Evolutionary conservation across 2,888 invertebrate genomes (phyloP), one percentile per base, ranked within the genome.

Genomic region (Cepaea hortensis): DNA sequence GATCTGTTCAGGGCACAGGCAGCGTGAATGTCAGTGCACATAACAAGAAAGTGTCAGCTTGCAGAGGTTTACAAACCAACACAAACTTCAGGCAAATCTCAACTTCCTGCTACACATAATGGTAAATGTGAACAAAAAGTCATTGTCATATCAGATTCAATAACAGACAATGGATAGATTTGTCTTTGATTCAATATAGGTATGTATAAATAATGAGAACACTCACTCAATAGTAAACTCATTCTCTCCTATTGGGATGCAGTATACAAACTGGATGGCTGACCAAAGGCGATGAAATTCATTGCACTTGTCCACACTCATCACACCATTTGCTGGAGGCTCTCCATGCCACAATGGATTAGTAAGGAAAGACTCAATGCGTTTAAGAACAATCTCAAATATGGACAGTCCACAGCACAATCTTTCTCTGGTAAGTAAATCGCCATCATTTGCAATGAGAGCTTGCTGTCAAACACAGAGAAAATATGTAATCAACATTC

Each of bases 201-300:
- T 75, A 48, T 81, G 61, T 50, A 3, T 55, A 35, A 70, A 79
- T 61, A 61, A 9, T 3, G 68, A 15, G 5, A 2, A 55, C 18
- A 96, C 97, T 96, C 94, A 97, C 97, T 99, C 99, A 0, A 99
- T 97, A 15, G 98, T 99, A 92, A 97, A 98, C 95, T 99, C 98
- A 0, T 98, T 98, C 90, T 98, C 98, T 6, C 97, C 97, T 50
- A 98, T 98, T 0, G 99, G 99, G 92, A 98, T 98, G 94, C 98
- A 99, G 95, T 99, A 98, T 84, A 99, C 97, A 95, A 99, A 99
- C 94, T 99, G 99, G 65, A 99, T 95, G 0, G 99, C 99, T 0
- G 98, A 99, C 99, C 99, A 99, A 79, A 99, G 95, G 18, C 95
- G 90, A 95, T 99, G 99, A 95, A 99, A 99, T 95, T 99, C 99